Evolutionary conservation across 2,888 invertebrate species (phyloP).

Genomic region (Calephelis perditalis): DNA sequence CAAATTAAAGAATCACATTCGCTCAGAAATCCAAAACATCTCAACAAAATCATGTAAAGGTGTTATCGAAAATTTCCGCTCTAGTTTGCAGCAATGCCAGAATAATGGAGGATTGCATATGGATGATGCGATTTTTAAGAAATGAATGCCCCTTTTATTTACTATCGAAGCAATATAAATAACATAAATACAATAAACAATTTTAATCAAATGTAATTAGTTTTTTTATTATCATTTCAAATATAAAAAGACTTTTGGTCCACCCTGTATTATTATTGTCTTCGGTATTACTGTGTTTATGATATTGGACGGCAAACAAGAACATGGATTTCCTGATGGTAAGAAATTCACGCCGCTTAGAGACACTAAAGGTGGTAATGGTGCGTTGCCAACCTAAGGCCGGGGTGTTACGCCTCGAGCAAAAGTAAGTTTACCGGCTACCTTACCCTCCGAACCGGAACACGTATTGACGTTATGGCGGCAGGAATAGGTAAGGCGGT

Average conservation of each 20-base stretch:
- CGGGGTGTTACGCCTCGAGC: too few relatives aligned
- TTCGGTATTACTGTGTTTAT: too few relatives aligned
- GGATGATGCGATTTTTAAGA: constrained; percentile 23
- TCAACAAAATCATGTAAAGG: constrained; percentile 9
- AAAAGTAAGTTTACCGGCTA: too few relatives aligned
- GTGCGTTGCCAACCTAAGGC: too few relatives aligned
- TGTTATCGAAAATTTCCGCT: not conserved
- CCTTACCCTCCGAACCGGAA: too few relatives aligned
- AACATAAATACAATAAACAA: not conserved
- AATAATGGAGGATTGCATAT: constrained; percentile 23
- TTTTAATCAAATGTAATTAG: not conserved
- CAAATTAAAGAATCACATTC: too few relatives aligned
- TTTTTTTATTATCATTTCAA: not conserved
- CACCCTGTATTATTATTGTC: constrained; percentile 16
- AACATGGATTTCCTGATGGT: too few relatives aligned
- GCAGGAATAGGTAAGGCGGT: too few relatives aligned
- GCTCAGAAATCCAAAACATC: not conserved
- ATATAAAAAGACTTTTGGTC: constrained; percentile 8
- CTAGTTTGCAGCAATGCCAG: constrained; percentile 3
- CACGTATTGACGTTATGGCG: too few relatives aligned
- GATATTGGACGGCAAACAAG: too few relatives aligned
- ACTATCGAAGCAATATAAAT: not conserved
- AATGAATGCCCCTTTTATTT: not conserved
- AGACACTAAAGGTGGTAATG: too few relatives aligned
- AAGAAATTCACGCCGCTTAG: too few relatives aligned